These are phyloP conservation scores for Plectropomus leopardus DNA, from an alignment of 2,113 vertebrate genomes.

Conservation along the genomic window DNA sequence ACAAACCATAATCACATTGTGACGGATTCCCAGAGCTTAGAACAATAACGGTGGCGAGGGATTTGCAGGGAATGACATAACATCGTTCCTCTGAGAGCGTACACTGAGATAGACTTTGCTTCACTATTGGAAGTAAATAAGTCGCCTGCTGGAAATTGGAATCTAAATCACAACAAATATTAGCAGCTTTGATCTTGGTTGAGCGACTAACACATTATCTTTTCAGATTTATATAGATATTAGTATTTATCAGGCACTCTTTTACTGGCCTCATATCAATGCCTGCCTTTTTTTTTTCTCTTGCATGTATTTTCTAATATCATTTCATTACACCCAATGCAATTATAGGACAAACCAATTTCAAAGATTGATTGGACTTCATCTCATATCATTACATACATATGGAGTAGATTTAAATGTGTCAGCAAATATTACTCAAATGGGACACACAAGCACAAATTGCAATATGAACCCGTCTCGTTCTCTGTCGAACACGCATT, in stretches of 20 bases:
- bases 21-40: constrained; percentile 20
- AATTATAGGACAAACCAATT: background rate
- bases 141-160: constrained; percentile 11
- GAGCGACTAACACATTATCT: background rate
- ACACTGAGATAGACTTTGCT: background rate
- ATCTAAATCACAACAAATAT: background rate
- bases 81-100: constrained; percentile 14
- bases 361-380: constrained; percentile 20
- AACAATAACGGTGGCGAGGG: constrained; percentile 32
- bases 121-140: constrained; percentile 15
- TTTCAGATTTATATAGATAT: background rate
- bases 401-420: constrained; percentile 33
- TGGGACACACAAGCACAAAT: constrained; percentile 11
- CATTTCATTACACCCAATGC: background rate
- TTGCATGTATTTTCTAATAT: background rate
- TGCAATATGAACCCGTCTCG: constrained; percentile 10
- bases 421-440: constrained; percentile 38
- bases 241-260: background rate
- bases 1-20: constrained; percentile 63
- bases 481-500: constrained; percentile 33
- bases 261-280: background rate
- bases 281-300: background rate
- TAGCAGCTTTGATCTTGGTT: constrained; percentile 4
- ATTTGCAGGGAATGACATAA: constrained; percentile 48
- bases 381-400: background rate